Conservation (phyloP, 2,113 vertebrate genomes). For the Girardinichthys multiradiatus region DNA sequence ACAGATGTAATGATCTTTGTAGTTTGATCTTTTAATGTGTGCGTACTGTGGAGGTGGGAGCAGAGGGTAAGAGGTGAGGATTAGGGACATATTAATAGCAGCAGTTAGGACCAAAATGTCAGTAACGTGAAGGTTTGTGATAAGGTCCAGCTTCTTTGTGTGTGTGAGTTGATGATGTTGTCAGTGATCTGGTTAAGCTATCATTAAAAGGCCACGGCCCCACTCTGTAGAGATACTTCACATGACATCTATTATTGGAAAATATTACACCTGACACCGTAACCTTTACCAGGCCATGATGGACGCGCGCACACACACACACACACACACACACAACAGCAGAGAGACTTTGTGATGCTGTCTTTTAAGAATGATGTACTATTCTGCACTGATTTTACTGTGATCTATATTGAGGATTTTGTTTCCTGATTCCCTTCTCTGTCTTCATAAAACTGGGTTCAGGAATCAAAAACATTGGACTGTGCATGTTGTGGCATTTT, state of each 20-base stretch:
- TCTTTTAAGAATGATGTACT: not conserved
- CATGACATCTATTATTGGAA: constrained; percentile 14
- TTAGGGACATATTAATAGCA: not conserved
- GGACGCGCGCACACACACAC: constrained; percentile 11
- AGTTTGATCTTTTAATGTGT: no score
- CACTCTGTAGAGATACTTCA: constrained; percentile 29
- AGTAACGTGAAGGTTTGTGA: not conserved
- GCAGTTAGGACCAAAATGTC: not conserved
- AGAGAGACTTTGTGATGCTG: not conserved
- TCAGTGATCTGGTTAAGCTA: constrained; percentile 32
- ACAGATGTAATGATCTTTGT: no score
- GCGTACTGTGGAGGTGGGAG: not conserved
- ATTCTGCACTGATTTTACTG: not conserved
- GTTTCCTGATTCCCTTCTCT: no score
- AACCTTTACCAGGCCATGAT: constrained; percentile 35
- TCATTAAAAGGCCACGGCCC: constrained; percentile 29
- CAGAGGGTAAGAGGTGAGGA: not conserved
- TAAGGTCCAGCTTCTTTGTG: not conserved
- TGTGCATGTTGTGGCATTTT: not conserved
- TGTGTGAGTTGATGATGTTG: constrained; percentile 13
- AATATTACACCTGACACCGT: constrained; percentile 41
- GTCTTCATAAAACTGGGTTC: no score
- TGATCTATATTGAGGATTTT: not conserved
- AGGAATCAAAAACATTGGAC: no score
- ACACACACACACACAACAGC: constrained; percentile 11